A percentile compares a stretch with the other conserved stretches of the same genome.
Conservation (phyloP, 1,140 invertebrate genomes). For the Arctopsyche grandis region DNA sequence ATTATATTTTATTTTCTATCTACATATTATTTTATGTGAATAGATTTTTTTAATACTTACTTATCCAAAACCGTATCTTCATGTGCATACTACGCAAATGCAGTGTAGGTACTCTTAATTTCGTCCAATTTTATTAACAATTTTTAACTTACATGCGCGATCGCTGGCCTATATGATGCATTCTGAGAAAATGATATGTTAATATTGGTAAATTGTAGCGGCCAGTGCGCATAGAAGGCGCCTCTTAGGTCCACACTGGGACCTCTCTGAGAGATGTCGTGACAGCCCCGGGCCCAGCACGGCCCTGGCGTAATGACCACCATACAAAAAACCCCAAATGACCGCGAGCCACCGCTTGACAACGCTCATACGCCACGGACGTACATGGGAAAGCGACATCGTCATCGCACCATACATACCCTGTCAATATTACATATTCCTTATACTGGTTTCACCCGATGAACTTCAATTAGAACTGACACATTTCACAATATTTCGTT, state of each 20-base stretch:
- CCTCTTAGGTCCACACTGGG: conserved; percentile 7
- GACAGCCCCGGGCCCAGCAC: conserved; percentile 25
- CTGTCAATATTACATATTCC: neutral
- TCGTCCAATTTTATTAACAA: too few relatives aligned
- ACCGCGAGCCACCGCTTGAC: conserved; percentile 24
- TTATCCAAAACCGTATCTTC: too few relatives aligned
- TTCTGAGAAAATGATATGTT: conserved; percentile 39
- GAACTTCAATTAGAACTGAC: too few relatives aligned
- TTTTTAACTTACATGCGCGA: neutral
- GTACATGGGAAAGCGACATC: conserved; percentile 6
- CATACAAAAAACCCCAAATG: conserved; percentile 27
- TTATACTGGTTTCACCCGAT: too few relatives aligned
- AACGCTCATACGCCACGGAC: conserved; percentile 32
- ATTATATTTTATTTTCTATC: too few relatives aligned
- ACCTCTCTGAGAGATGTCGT: conserved; percentile 24
- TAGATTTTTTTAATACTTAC: too few relatives aligned
- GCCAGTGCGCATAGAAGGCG: neutral
- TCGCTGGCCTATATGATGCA: conserved; percentile 18
- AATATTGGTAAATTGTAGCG: conserved; percentile 37
- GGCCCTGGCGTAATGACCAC: conserved; percentile 39
- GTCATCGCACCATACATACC: neutral
- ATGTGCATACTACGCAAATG: too few relatives aligned
- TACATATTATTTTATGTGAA: too few relatives aligned
- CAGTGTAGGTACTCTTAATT: too few relatives aligned
- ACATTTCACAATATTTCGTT: too few relatives aligned